Evolutionary conservation across 2,888 invertebrate genomes (phyloP).

Genomic region (Heliconius ethilla): DNA sequence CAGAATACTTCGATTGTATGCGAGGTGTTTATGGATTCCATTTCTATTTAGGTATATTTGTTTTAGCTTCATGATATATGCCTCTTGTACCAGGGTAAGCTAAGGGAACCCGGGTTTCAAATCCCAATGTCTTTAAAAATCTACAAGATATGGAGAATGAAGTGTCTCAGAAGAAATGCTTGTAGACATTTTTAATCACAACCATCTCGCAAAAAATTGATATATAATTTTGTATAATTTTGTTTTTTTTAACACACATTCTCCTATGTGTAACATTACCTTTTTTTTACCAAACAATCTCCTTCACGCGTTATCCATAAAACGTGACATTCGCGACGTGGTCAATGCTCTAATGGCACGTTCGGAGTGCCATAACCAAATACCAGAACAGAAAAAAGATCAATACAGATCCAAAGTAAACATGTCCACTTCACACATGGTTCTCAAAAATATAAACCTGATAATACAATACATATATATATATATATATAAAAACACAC

Average conservation of each 20-base stretch:
- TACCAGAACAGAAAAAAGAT: no score
- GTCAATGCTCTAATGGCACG: no score
- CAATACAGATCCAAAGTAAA: background rate
- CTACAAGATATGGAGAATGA: background rate
- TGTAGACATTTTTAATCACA: background rate
- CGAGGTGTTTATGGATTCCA: background rate
- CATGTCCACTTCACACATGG: background rate
- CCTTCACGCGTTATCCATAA: no score
- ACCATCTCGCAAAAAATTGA: no score
- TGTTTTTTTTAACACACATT: no score
- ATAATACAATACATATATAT: background rate
- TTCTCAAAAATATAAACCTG: conserved; percentile 6
- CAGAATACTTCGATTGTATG: background rate
- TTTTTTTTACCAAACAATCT: no score
- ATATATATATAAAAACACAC: conserved; percentile 8
- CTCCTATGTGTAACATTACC: no score
- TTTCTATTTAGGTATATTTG: background rate
- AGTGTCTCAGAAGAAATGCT: background rate
- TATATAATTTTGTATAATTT: no score
- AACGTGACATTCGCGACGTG: no score
- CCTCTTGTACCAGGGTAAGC: no score
- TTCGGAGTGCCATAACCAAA: no score
- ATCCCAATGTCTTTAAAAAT: background rate
- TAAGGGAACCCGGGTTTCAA: background rate
- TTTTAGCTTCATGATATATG: no score